These are phyloP conservation scores for Caenorhabditis inopinata DNA, from an alignment of 1,140 invertebrate genomes.

Conservation along the genomic window DNA sequence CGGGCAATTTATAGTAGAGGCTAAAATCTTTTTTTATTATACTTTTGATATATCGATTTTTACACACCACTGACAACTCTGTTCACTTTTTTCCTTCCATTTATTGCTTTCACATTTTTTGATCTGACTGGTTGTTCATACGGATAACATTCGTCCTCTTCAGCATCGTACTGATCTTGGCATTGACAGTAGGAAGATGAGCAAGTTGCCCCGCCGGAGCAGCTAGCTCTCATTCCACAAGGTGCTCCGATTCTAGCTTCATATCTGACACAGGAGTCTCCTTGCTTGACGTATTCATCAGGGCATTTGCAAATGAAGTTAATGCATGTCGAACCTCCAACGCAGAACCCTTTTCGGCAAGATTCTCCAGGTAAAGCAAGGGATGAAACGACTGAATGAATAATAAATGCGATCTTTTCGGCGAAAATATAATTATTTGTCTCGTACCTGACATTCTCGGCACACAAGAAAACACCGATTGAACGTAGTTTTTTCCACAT, in stretches of 20 bases:
- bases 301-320: constrained; percentile 37
- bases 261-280: neutral
- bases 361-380: constrained; percentile 24
- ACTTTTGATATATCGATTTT: neutral
- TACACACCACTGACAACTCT: constrained; percentile 3
- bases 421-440: neutral
- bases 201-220: neutral
- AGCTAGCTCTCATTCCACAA: neutral
- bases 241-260: neutral
- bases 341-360: constrained; percentile 39
- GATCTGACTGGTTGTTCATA: neutral
- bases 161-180: neutral
- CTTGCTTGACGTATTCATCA: constrained; percentile 11
- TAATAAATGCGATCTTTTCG: too few species aligned
- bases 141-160: neutral
- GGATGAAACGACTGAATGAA: constrained; percentile 13
- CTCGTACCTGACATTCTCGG: neutral
- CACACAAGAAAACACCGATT: neutral
- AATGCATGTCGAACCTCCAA: constrained; percentile 38
- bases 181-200: constrained; percentile 1
- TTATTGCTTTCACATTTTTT: neutral
- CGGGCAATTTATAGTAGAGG: neutral
- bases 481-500: neutral
- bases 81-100: neutral
- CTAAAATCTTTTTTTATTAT: neutral